phyloP scores from a whole-genome alignment of 2,888 invertebrate genomes.

The Chrysodeixis includens region DNA sequence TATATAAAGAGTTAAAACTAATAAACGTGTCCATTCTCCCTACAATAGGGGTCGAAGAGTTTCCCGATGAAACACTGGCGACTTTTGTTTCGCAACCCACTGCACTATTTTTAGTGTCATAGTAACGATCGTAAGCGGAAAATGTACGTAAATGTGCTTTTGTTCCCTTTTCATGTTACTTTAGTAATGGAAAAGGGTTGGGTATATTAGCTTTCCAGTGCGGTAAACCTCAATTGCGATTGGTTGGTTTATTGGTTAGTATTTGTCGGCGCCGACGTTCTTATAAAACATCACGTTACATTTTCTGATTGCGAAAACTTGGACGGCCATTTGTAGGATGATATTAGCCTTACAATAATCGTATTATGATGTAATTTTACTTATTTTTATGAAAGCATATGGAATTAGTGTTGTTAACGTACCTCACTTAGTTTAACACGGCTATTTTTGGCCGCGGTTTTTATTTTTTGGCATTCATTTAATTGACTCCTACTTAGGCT shows the following conservation, averaged over 20 bases:
- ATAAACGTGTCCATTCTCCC: slow-evolving; percentile 48
- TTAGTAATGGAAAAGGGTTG: slow-evolving; percentile 52
- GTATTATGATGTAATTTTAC: too few species aligned
- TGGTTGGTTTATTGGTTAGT: slow-evolving; percentile 49
- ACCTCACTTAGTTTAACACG: too few species aligned
- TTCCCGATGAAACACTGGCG: slow-evolving; percentile 28
- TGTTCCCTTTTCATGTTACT: slow-evolving; percentile 41
- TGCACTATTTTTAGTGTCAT: slow-evolving; percentile 47
- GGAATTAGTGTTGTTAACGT: too few species aligned
- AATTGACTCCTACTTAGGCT: too few species aligned
- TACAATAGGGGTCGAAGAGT: slow-evolving; percentile 29
- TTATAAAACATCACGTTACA: slow-evolving; percentile 24
- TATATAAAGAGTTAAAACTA: slow-evolving; percentile 57
- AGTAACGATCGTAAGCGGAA: slow-evolving; percentile 46
- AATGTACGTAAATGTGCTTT: slow-evolving; percentile 35
- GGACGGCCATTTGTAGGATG: neutral
- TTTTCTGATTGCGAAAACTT: neutral
- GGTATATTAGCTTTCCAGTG: slow-evolving; percentile 48
- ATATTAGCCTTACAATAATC: neutral
- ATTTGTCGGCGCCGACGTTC: slow-evolving; percentile 40
- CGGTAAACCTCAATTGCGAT: slow-evolving; percentile 41
- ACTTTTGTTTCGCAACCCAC: slow-evolving; percentile 34
- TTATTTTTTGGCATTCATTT: too few species aligned
- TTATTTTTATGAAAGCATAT: too few species aligned
- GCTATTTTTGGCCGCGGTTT: too few species aligned